Conservation (phyloP, 2,797 vertebrate species). For the Pangasius macronema region DNA sequence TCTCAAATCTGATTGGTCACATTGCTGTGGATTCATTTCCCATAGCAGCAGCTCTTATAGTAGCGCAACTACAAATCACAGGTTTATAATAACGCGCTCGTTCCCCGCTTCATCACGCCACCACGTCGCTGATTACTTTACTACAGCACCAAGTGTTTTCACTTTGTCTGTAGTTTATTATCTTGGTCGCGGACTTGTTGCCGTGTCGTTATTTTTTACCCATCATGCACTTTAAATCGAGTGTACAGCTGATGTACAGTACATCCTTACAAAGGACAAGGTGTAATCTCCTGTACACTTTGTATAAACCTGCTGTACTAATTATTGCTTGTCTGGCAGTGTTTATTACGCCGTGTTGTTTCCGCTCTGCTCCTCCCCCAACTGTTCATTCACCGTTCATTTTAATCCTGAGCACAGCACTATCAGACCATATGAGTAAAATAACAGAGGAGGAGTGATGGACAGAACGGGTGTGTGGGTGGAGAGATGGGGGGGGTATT, state of each 20-base stretch:
- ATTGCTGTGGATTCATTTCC: neutral
- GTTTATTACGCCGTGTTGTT: neutral
- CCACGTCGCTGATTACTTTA: neutral
- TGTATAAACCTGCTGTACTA: neutral
- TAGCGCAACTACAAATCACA: neutral
- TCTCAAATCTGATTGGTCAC: neutral
- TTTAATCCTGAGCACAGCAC: neutral
- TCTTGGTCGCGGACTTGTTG: neutral
- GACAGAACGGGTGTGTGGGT: constrained; percentile 23
- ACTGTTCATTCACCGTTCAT: neutral
- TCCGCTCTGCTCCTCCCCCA: neutral
- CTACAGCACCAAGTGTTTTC: neutral
- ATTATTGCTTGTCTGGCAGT: neutral
- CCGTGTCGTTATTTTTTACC: too few relatives aligned
- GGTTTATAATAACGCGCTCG: neutral
- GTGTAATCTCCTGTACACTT: too few relatives aligned
- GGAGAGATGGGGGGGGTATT: constrained; percentile 7
- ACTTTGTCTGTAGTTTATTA: neutral
- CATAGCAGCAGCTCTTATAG: neutral
- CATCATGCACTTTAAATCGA: neutral
- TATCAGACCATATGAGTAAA: neutral
- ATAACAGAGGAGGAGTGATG: neutral
- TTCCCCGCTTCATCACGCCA: neutral
- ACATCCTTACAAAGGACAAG: neutral
- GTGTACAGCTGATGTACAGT: neutral